Evolutionary conservation across 2,113 vertebrate species (phyloP), one percentile per base, ranked within the genome.

Genomic region (Psephotus haematonotus): DNA sequence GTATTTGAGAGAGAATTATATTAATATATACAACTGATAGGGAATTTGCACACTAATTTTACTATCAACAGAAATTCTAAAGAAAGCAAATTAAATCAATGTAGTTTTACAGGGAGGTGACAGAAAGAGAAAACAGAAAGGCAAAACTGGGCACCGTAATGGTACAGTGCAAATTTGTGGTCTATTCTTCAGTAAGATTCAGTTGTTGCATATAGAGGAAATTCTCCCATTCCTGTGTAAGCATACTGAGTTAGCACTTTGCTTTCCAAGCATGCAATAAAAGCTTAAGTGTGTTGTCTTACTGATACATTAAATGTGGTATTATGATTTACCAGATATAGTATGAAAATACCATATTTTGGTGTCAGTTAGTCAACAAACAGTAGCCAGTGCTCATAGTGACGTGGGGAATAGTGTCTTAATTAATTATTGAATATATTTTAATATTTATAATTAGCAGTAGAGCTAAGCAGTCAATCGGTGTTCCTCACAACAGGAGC

Each of bases 371-470:
- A 88, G 83, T 90, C 90, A 95, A 83, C 35, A 93, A 94, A 93
- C 28, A 69, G 63, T 50, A 90, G 53, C 71, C 69, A 76, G 16
- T 70, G 77, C 74, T 94, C 27, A 50, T 47, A 92, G 74, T 60
- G 41, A 75, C 82, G 90, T 93, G 72, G 44, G 57, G 81, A 95
- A 87, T 41, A 92, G 49, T 62, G 77, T 78, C 82, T 91, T 94
- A 93, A 97, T 92, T 95, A 97, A 96, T 95, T 92, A 97, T 78
- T 83, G 77, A 94, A 94, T 89, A 81, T 63, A 93, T 95, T 96
- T 95, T 92, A 91, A 78, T 94, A 82, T 94, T 94, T 87, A 78
- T 96, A 94, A 96, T 97, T 97, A 97, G 91, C 76, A 88, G 79
- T 63, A 92, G 59, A 92, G 72, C 77, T 91, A 67, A 82, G 91